Conservation (phyloP, 2,888 invertebrate species). For the Agrotis exclamationis region DNA sequence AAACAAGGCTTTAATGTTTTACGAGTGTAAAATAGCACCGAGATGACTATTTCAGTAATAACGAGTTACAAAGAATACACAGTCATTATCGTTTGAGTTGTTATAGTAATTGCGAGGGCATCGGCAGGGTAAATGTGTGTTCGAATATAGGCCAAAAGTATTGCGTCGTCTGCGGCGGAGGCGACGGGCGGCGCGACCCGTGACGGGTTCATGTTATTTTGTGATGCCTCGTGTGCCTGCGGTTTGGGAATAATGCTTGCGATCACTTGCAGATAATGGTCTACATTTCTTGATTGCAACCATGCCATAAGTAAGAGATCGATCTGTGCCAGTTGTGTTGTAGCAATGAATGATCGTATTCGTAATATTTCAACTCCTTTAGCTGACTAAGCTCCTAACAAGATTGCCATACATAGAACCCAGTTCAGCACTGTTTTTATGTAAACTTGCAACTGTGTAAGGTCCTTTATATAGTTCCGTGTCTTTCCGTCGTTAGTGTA, state of each 20-base stretch:
- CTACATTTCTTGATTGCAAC: conserved; percentile 62
- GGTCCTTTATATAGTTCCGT: conserved; percentile 67
- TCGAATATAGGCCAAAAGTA: conserved; percentile 85
- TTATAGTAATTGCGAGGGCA: conserved; percentile 71
- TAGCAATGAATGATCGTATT: conserved; percentile 20
- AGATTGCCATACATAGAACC: conserved; percentile 34
- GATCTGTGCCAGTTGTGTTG: conserved; percentile 24
- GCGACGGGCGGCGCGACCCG: conserved; percentile 65
- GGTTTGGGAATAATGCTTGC: conserved; percentile 79
- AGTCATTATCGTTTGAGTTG: conserved; percentile 72
- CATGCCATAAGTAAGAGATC: conserved; percentile 34
- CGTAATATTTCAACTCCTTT: conserved; percentile 26
- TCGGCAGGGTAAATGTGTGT: conserved; percentile 74
- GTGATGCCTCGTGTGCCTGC: conserved; percentile 82
- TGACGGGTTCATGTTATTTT: conserved; percentile 85
- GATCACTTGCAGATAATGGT: conserved; percentile 76
- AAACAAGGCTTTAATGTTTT: conserved; percentile 47
- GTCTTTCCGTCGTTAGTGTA: conserved; percentile 73
- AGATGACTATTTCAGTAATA: conserved; percentile 55
- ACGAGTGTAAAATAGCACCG: conserved; percentile 34
- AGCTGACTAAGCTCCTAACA: conserved; percentile 15
- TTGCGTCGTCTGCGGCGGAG: conserved; percentile 66
- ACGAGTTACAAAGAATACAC: conserved; percentile 61
- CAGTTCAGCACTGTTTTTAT: conserved; percentile 28
- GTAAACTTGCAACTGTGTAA: conserved; percentile 41